phyloP scores from a whole-genome alignment of 2,888 invertebrate genomes.

The Muscina levida region DNA sequence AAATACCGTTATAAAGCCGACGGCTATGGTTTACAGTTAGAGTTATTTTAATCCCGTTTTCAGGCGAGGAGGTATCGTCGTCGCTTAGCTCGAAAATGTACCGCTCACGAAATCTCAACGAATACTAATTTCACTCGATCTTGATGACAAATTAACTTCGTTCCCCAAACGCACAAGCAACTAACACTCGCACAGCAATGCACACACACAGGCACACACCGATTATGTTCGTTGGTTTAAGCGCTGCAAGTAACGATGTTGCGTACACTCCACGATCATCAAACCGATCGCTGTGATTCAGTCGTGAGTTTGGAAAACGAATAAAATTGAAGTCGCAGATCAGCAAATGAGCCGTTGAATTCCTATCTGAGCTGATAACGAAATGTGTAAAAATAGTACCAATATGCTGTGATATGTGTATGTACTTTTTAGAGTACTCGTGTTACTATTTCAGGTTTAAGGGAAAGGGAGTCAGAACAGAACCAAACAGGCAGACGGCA shows the following conservation, averaged over 20 bases:
- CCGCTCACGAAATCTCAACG: conserved; percentile 69
- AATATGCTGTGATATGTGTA: too few species aligned
- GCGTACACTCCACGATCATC: conserved; percentile 8
- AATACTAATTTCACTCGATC: conserved; percentile 71
- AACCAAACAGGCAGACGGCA: too few species aligned
- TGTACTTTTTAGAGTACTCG: too few species aligned
- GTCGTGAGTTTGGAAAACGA: conserved; percentile 6
- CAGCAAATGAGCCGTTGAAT: conserved; percentile 30
- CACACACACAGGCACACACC: conserved; percentile 41
- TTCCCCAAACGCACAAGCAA: conserved; percentile 63
- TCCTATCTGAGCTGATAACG: too few species aligned
- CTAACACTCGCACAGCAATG: not conserved
- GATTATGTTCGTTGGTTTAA: conserved; percentile 19
- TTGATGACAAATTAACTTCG: conserved; percentile 70
- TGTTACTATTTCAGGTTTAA: too few species aligned
- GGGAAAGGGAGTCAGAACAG: too few species aligned
- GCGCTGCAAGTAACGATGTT: not conserved
- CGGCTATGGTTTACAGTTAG: conserved; percentile 29
- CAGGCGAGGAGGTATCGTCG: not conserved
- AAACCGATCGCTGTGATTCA: conserved; percentile 11
- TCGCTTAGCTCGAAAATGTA: conserved; percentile 59
- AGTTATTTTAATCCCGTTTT: conserved; percentile 9
- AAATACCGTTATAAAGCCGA: conserved; percentile 21
- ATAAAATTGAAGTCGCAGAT: conserved; percentile 43
- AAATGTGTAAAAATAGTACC: too few species aligned